Evolutionary conservation across 2,113 vertebrate genomes (phyloP), one percentile per base, ranked within the genome.

Genomic region (Sapayoa aenigma): DNA sequence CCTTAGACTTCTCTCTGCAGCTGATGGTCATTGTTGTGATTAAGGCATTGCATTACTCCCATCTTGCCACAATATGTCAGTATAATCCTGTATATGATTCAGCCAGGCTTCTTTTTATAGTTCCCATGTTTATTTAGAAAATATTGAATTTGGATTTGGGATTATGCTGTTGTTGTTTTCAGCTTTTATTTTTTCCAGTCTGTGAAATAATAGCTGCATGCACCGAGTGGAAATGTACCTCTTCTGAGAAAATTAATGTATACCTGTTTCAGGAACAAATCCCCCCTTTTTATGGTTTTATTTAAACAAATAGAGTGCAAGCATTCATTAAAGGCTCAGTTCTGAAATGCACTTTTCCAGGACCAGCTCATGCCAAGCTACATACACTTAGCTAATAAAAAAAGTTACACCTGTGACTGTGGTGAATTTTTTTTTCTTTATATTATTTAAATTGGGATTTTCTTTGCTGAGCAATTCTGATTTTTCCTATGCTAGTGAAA

Each of bases 31-130:
- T 33, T 12, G 25, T 24, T 35, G 16, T 7, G 35, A 47, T 37
- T 58, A 49, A 80, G 68, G 41, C 14, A 2, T 14, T 95, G 93
- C 90, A 96, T 84, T 97, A 41, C 93, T 84, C 12, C 33, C 35
- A 6, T 74, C 41, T 85, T 69, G 44, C 96, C 95, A 96, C 96
- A 92, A 12, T 31, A 88, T 77, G 96, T 97, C 96, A 97, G 60
- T 95, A 91, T 93, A 93, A 84, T 72, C 66, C 83, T 46, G 8
- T 30, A 3, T 35, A 28, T 62, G 49, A 18, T 92, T 82, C 47
- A 63, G n/a, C 12, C 55, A 80, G 30, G 9, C 14, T 53, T 41
- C 5, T 63, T 14, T 80, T 37, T 28, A 19, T 30, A 46, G 23
- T 47, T 74, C 16, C 19, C 42, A n/a, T 39, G 21, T 74, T 90